These are phyloP conservation scores for Spodoptera littoralis DNA, from an alignment of 2,888 invertebrate species.

Conservation along the genomic window DNA sequence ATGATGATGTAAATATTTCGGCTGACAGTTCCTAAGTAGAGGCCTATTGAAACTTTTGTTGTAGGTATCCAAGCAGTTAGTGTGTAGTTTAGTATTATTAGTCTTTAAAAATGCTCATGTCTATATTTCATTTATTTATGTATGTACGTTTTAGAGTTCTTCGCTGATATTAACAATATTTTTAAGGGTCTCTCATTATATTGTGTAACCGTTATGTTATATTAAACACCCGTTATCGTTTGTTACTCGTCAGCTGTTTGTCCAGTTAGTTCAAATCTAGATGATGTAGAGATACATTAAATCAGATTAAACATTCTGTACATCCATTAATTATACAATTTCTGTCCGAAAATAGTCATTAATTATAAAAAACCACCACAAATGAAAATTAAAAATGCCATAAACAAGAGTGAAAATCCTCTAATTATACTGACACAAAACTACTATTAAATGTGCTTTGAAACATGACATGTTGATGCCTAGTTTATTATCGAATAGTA, in stretches of 20 bases:
- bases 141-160: too few species aligned
- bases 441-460: conserved; percentile 75
- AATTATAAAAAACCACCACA: conserved; percentile 58
- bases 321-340: conserved; percentile 6
- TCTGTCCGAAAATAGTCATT: conserved; percentile 15
- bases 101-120: conserved; percentile 30
- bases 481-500: conserved; percentile 55
- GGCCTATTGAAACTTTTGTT: conserved; percentile 31
- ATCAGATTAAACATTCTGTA: conserved; percentile 47
- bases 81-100: conserved; percentile 17
- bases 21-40: conserved; percentile 7
- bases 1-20: conserved; percentile 16
- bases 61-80: conserved; percentile 12
- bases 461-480: conserved; percentile 67
- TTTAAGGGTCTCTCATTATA: conserved; percentile 2
- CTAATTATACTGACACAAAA: conserved; percentile 74
- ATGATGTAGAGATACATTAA: conserved; percentile 53
- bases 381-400: conserved; percentile 67
- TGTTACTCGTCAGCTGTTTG: conserved; percentile 27
- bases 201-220: conserved; percentile 10
- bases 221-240: conserved; percentile 13
- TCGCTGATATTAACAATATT: too few species aligned
- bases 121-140: conserved; percentile 4
- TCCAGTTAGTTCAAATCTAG: conserved; percentile 45
- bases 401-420: conserved; percentile 66